These are phyloP conservation scores for Chelonus formosanus DNA, from an alignment of 2,888 invertebrate genomes.

Conservation along the genomic window DNA sequence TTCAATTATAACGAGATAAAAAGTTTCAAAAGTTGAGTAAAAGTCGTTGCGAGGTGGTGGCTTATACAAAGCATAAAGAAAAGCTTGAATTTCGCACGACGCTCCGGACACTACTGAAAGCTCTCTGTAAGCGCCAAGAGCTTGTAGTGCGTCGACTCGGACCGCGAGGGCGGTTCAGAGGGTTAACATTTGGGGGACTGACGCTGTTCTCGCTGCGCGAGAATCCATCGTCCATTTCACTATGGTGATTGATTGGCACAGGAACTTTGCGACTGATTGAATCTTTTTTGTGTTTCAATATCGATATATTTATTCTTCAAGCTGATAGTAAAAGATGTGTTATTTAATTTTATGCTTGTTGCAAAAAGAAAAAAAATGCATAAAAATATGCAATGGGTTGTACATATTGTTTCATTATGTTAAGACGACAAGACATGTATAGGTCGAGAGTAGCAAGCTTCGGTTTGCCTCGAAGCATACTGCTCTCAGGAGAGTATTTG, in stretches of 20 bases:
- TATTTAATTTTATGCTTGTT: neutral
- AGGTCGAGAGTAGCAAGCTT: slow-evolving; percentile 13
- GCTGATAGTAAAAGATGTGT: neutral
- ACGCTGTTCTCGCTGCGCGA: slow-evolving; percentile 18
- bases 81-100: slow-evolving; percentile 46
- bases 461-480: neutral
- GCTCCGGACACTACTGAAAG: slow-evolving; percentile 64
- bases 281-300: slow-evolving; percentile 62
- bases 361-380: neutral
- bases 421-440: neutral
- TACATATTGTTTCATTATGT: neutral
- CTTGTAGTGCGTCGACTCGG: slow-evolving; percentile 64
- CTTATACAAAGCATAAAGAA: neutral
- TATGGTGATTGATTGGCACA: slow-evolving; percentile 62
- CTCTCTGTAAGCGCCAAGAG: slow-evolving; percentile 61
- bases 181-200: slow-evolving; percentile 14
- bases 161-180: slow-evolving; percentile 46
- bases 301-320: slow-evolving; percentile 47
- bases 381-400: neutral
- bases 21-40: no score
- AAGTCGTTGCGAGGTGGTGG: neutral
- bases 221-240: slow-evolving; percentile 44
- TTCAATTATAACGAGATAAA: no score
- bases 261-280: slow-evolving; percentile 64
- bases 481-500: slow-evolving; percentile 3